Conservation (phyloP, 2,113 vertebrate genomes). For the Erinaceus europaeus region DNA sequence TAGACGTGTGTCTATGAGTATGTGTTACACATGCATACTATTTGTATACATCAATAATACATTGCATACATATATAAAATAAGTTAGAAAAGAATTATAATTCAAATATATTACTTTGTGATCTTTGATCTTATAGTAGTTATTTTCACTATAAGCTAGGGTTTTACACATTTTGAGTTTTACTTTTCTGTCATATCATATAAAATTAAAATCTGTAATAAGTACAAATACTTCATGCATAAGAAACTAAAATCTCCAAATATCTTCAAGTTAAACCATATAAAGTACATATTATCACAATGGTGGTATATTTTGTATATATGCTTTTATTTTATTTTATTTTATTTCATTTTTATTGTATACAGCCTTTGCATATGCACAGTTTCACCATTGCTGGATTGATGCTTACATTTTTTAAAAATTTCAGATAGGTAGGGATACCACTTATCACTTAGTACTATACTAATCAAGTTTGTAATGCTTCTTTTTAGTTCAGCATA, state of each 20-base stretch:
- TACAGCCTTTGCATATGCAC: no score
- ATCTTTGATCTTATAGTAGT: neutral
- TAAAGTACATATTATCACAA: neutral
- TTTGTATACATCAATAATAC: neutral
- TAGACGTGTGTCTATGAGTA: neutral
- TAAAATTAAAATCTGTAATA: conserved; percentile 8
- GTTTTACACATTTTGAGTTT: neutral
- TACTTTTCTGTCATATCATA: neutral
- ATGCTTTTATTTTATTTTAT: no score
- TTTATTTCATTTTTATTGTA: no score
- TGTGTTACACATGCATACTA: neutral
- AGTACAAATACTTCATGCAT: neutral
- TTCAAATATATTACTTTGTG: neutral
- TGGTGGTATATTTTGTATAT: no score
- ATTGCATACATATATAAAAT: neutral
- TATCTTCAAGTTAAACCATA: neutral
- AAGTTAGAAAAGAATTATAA: neutral
- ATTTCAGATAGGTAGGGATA: no score
- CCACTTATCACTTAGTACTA: no score
- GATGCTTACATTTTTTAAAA: no score
- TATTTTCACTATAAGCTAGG: neutral
- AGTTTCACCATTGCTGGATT: no score
- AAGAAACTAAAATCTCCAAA: neutral
- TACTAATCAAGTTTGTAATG: neutral
- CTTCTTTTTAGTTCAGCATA: neutral